These are phyloP conservation scores for Meandrusa payeni DNA, from an alignment of 2,888 invertebrate genomes.

Conservation along the genomic window DNA sequence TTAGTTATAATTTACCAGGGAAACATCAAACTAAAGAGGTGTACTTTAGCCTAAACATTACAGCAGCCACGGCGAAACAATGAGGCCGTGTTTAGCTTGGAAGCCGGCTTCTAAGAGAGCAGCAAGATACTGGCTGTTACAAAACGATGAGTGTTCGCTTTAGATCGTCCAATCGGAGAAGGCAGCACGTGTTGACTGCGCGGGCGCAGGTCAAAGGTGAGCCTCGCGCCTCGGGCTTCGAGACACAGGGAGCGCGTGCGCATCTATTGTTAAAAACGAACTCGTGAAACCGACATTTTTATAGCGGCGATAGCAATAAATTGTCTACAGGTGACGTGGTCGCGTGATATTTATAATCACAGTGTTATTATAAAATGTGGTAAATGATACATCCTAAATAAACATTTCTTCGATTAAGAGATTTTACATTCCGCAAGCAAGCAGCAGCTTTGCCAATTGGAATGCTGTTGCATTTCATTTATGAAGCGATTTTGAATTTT, in stretches of 20 bases:
- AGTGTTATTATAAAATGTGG: not conserved
- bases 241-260: conserved; percentile 43
- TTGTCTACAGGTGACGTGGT: conserved; percentile 19
- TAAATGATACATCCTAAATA: not conserved
- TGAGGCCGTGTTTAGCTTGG: conserved; percentile 35
- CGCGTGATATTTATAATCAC: not conserved
- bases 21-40: not conserved
- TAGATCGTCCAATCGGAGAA: conserved; percentile 63
- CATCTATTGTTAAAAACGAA: conserved; percentile 47
- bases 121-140: conserved; percentile 43
- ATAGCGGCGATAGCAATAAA: conserved; percentile 21
- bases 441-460: too few relatives aligned
- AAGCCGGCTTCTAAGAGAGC: conserved; percentile 40
- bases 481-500: too few relatives aligned
- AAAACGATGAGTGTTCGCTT: conserved; percentile 59
- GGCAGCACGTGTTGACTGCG: conserved; percentile 63
- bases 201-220: conserved; percentile 61
- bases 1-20: too few relatives aligned
- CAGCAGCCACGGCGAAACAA: conserved; percentile 26
- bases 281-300: conserved; percentile 41
- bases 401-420: not conserved
- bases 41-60: conserved; percentile 5
- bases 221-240: conserved; percentile 47
- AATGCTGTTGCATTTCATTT: too few relatives aligned
- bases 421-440: not conserved